Conservation (phyloP, 2,797 vertebrate species). For the Erethizon dorsatum region DNA sequence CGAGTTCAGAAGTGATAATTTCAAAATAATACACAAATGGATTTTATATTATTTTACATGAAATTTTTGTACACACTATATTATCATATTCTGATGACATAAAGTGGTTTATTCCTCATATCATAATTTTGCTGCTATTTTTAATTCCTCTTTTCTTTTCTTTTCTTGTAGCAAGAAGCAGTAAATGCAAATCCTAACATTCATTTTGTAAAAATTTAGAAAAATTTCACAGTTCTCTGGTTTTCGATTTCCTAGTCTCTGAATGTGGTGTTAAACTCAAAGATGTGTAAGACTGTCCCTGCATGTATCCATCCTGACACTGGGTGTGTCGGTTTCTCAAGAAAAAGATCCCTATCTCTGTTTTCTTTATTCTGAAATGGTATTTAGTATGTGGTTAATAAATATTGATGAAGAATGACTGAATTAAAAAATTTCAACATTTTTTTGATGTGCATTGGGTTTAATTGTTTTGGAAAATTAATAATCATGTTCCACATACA, state of each 20-base stretch:
- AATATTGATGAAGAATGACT: neutral
- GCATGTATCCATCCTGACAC: neutral
- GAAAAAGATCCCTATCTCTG: neutral
- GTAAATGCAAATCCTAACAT: neutral
- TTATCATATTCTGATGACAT: neutral
- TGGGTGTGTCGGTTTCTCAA: neutral
- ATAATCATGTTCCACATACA: neutral
- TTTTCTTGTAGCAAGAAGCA: neutral
- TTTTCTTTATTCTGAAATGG: neutral
- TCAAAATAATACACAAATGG: neutral
- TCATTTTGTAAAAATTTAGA: neutral
- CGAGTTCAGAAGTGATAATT: neutral
- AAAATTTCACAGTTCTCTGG: neutral
- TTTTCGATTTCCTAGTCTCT: neutral
- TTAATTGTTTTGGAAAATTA: neutral
- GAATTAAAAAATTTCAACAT: neutral
- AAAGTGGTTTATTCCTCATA: neutral
- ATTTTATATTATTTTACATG: neutral
- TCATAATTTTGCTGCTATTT: neutral
- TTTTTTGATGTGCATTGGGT: neutral
- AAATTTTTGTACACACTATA: neutral
- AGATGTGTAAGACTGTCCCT: neutral
- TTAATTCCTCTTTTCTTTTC: neutral
- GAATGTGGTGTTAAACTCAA: neutral
- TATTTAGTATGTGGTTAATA: neutral